Base-by-base conservation (phyloP, 2,113 vertebrate species). In the Pachyramphus minor region DNA sequence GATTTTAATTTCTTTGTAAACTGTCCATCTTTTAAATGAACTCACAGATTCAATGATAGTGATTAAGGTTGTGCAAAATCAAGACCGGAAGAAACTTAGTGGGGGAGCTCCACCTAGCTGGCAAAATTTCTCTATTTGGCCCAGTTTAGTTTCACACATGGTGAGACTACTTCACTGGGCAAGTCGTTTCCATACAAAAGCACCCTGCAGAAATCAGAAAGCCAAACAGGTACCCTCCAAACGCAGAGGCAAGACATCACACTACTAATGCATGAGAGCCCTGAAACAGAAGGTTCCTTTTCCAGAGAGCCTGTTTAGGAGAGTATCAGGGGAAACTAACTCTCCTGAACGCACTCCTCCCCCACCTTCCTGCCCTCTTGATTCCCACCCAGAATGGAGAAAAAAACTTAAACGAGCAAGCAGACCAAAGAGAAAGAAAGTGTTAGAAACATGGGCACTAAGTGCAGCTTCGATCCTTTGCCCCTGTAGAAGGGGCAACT, bases 61-160 rank as follows among this genome's bases (percentile, higher is more conserved):
- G 35, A 71, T 27, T 69, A 83, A 86, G 78, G 55, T 44, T 73
- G 41, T 39, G 66, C 28, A 87, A 94, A 91, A 96, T 14, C 72
- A 88, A 71, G 47, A 58, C 42, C 79, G 64, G 59, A 83, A 91
- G 77, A 96, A 96, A 93, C 47, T 91, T 80, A 80, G 79, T 86
- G 35, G 95, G 94, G 95, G 93, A 97, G 93, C 96, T 95, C 95
- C 96, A 96, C 67, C 95, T 96, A 94, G 87, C 96, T 97, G 92
- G 92, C 95, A 95, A 77, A 84, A 84, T 67, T 59, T 90, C 93
- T 50, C 52, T 41, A 59, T 96, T 96, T 96, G 96, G 95, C 96
- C 96, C 96, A 88, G 63, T 91, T 96, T 71, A 95, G 63, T 80
- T 77, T 76, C 39, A 88, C 16, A 21, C 3, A 2, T 3, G 2